Conservation (phyloP, 2,113 vertebrate species). For the Sisor rabdophorus region DNA sequence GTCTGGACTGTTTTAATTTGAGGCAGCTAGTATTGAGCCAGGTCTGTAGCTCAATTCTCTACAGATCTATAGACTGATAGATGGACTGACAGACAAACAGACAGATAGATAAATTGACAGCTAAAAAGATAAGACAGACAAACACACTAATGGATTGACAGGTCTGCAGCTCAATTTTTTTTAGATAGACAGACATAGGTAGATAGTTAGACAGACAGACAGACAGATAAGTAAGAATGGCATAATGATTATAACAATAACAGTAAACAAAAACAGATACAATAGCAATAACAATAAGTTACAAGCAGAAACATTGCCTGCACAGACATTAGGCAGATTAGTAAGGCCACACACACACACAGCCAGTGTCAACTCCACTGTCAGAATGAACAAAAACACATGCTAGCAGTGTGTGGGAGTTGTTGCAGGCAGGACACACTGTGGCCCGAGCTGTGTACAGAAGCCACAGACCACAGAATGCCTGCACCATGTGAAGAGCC, state of each 20-base stretch:
- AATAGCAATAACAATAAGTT: neutral
- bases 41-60: slow-evolving; percentile 43
- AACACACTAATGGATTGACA: neutral
- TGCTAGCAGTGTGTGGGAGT: slow-evolving; percentile 25
- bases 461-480: slow-evolving; percentile 41
- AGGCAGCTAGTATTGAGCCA: too few species aligned
- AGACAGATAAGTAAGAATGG: neutral
- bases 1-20: neutral
- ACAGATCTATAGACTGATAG: too few species aligned
- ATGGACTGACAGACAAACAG: too few species aligned
- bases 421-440: slow-evolving; percentile 21
- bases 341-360: slow-evolving; percentile 19
- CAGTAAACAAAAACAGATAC: too few species aligned
- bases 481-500: slow-evolving; percentile 18
- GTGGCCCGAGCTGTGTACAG: slow-evolving; percentile 29
- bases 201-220: neutral
- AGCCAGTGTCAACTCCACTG: neutral
- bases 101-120: too few species aligned
- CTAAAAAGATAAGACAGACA: neutral
- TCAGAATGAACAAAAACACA: slow-evolving; percentile 21
- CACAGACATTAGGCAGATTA: slow-evolving; percentile 1
- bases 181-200: neutral
- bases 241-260: neutral
- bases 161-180: neutral
- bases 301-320: neutral